Evolutionary conservation across 2,113 vertebrate species (phyloP).

Genomic region (Platichthys stellatus): DNA sequence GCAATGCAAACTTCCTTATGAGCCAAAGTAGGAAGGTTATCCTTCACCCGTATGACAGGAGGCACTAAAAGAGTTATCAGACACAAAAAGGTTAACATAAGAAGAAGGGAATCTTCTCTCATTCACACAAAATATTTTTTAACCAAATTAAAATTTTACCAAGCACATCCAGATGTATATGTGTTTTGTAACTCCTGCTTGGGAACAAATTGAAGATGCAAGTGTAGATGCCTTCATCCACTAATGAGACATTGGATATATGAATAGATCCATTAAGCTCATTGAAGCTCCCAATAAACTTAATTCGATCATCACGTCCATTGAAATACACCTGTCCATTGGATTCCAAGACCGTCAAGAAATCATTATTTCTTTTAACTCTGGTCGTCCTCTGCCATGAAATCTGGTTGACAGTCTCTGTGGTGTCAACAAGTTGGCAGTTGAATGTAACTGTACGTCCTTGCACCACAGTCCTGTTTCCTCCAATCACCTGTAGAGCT

Average conservation of each 20-base stretch:
- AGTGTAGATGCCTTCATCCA: slow-evolving; percentile 65
- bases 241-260: slow-evolving; percentile 21
- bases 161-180: slow-evolving; percentile 20
- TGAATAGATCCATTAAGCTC: slow-evolving; percentile 43
- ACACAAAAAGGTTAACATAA: not conserved
- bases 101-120: not conserved
- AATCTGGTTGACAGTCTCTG: slow-evolving; percentile 26
- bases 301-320: slow-evolving; percentile 11
- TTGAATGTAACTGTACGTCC: slow-evolving; percentile 20
- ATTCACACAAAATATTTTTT: not conserved
- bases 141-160: slow-evolving; percentile 40
- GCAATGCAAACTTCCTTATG: slow-evolving; percentile 31
- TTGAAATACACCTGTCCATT: not conserved
- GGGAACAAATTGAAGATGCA: slow-evolving; percentile 66
- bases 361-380: slow-evolving; percentile 2
- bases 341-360: not conserved
- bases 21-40: not conserved
- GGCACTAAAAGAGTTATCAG: slow-evolving; percentile 36
- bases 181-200: slow-evolving; percentile 27
- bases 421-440: slow-evolving; percentile 37
- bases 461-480: not conserved
- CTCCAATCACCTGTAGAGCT: slow-evolving; percentile 52
- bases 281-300: slow-evolving; percentile 32
- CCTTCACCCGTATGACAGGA: slow-evolving; percentile 23
- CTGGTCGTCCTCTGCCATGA: slow-evolving; percentile 65